Conservation (phyloP, 2,113 vertebrate species). For the Sander vitreus region DNA sequence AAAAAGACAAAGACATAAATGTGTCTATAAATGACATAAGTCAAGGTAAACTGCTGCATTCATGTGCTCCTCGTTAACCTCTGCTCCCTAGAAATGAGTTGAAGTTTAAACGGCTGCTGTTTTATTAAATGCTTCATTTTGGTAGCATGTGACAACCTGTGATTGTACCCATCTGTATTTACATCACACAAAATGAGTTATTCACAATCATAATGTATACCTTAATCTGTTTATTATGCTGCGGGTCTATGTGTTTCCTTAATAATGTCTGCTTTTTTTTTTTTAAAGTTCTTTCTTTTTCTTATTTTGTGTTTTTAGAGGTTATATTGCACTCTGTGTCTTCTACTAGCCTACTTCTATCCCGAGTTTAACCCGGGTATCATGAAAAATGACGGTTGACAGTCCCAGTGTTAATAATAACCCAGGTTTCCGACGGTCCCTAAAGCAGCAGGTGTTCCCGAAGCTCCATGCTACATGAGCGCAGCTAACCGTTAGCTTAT, state of each 20-base stretch:
- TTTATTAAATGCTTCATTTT: background rate
- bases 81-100: background rate
- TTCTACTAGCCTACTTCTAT: too few species aligned
- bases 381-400: rapidly evolving
- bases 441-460: slow-evolving; percentile 30
- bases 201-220: too few species aligned
- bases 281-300: too few species aligned
- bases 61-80: background rate
- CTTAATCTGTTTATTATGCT: too few species aligned
- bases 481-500: background rate
- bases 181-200: too few species aligned
- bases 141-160: background rate
- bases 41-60: slow-evolving; percentile 6
- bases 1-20: slow-evolving; percentile 19
- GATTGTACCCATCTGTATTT: background rate
- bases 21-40: too few species aligned
- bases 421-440: background rate
- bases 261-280: too few species aligned
- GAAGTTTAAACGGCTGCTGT: background rate
- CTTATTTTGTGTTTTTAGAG: too few species aligned
- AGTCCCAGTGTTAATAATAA: rapidly evolving
- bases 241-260: too few species aligned
- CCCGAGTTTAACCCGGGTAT: background rate
- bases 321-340: too few species aligned
- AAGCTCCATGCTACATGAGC: background rate